Base-by-base conservation (phyloP, 2,797 vertebrate species). In the Sebastes jordani region DNA sequence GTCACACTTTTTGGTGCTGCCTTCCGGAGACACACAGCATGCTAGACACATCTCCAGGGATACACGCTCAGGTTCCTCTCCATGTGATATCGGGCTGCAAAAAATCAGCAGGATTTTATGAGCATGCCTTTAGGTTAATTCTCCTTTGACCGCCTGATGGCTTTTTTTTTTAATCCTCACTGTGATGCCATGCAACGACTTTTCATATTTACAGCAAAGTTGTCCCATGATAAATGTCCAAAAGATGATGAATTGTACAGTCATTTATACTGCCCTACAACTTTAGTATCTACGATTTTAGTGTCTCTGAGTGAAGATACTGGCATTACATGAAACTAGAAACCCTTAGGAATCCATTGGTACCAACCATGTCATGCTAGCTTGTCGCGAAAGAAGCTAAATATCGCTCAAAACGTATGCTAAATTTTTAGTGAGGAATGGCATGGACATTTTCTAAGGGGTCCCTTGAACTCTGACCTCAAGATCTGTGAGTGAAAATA, bases 21-120 rank as follows among this genome's bases (percentile, higher is more conserved):
- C 80, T 90, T 74, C 49, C 62, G 74, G 77, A 81, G 80, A 84
- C 80, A 79, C 87, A 89, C 80, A 55, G 64, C 23, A 71, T 67
- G 74, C 69, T 14, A 74, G 58, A 68, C 71, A 38, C 32, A 80
- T 72, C 88, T 79, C 79, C 20, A 49, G 75, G 78, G 86, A 88
- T 23, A 25, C 76, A 9, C 62, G 32, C 67, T 71, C 71, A 10
- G 2, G 46, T 56, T 66, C 59, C 7, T 34, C 36, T 42, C 58
- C 32, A 59, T 81, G 52, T 71, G 49, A 72, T 71, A 72, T 63
- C 63, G 58, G 68, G 71, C 68, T 73, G 64, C 74, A 61, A 58
- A 84, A 73, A 79, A 74, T 77, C 76, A 85, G 59, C 32, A 49
- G 34, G 58, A 76, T 79, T 86, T 75, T 52, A 55, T 71, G 55